Evolutionary conservation across 1,140 invertebrate species (phyloP).

Genomic region (Drosophila bipectinata): DNA sequence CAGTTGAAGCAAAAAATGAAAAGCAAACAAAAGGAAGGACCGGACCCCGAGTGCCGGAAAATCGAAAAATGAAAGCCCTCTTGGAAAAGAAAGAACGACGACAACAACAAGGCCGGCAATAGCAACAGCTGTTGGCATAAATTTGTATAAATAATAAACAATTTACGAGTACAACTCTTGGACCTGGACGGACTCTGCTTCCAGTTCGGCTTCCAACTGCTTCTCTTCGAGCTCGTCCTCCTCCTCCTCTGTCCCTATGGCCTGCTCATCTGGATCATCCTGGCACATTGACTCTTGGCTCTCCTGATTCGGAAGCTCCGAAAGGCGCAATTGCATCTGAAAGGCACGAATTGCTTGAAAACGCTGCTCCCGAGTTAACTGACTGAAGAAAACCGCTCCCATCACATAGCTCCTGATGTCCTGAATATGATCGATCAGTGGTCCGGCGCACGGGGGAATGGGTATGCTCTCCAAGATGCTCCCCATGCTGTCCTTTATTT

Average conservation of each 20-base stretch:
- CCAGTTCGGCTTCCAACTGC: neutral
- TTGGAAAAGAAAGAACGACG: slow-evolving; percentile 28
- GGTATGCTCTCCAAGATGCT: slow-evolving; percentile 25
- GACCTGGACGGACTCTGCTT: neutral
- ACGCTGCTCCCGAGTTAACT: slow-evolving; percentile 41
- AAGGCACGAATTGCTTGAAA: slow-evolving; percentile 32
- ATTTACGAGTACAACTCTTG: slow-evolving; percentile 50
- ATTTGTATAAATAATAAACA: slow-evolving; percentile 76
- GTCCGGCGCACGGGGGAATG: slow-evolving; percentile 13
- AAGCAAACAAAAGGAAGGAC: slow-evolving; percentile 57
- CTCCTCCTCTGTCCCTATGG: neutral
- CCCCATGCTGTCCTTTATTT: slow-evolving; percentile 27
- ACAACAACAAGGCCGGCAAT: slow-evolving; percentile 36
- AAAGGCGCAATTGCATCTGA: slow-evolving; percentile 23
- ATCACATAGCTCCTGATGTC: slow-evolving; percentile 30
- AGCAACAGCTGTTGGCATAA: slow-evolving; percentile 73
- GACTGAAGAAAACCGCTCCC: slow-evolving; percentile 24
- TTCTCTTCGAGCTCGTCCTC: neutral
- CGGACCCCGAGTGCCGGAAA: slow-evolving; percentile 18
- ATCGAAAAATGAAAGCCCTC: slow-evolving; percentile 20
- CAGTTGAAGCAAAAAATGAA: slow-evolving; percentile 73
- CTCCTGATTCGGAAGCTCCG: neutral
- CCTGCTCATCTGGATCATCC: neutral
- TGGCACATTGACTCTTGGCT: neutral
- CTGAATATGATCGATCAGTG: slow-evolving; percentile 18